A percentile compares a stretch with the other conserved stretches of the same genome.
Conservation (phyloP, 2,797 vertebrate genomes). For the Oreochromis grahami region DNA sequence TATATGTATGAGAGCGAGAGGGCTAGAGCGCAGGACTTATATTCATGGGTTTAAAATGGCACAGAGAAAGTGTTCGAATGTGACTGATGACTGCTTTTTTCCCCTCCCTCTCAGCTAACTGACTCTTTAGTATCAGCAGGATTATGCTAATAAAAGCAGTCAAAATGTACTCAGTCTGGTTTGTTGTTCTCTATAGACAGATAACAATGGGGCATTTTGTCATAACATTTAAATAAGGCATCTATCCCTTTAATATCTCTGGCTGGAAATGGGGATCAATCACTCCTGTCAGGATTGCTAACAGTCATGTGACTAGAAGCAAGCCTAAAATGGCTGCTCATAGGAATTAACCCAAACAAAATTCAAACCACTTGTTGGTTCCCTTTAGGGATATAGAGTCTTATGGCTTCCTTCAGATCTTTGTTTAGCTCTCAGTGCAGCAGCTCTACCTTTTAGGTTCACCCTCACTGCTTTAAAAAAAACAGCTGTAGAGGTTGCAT, state of each 20-base stretch:
- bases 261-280: not conserved
- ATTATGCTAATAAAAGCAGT: not conserved
- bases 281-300: not conserved
- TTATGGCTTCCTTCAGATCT: not conserved
- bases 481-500: not conserved
- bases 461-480: not conserved
- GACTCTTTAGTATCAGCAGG: not conserved
- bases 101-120: not conserved
- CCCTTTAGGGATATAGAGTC: not conserved
- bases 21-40: not conserved
- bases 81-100: not conserved
- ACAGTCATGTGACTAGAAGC: not conserved
- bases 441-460: not conserved
- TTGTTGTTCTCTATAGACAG: not conserved
- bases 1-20: conserved; percentile 1
- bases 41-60: not conserved
- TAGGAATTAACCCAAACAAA: not conserved
- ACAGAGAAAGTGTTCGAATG: not conserved
- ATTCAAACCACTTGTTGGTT: not conserved
- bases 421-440: not conserved
- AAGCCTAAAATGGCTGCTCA: not conserved
- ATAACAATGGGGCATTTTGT: not conserved
- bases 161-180: not conserved
- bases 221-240: not conserved
- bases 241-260: not conserved